These are phyloP conservation scores for Trichogramma pretiosum DNA, from an alignment of 1,140 invertebrate genomes.

Conservation along the genomic window DNA sequence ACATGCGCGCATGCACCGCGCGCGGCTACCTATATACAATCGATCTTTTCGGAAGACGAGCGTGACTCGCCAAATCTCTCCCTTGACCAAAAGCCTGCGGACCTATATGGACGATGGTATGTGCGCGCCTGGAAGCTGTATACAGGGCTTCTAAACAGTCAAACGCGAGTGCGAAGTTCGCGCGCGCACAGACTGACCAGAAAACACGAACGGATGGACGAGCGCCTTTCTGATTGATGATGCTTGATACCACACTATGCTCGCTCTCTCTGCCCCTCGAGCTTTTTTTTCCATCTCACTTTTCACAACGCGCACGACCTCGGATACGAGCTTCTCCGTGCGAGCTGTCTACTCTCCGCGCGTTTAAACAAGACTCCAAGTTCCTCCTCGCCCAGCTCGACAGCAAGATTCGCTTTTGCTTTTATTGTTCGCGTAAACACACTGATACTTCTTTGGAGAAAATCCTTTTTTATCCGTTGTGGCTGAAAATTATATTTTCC, in stretches of 20 bases:
- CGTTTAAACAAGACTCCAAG: neutral
- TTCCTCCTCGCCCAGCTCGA: neutral
- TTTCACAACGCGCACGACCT: neutral
- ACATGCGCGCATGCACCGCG: too few relatives aligned
- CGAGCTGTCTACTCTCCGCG: neutral
- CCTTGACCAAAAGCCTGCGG: too few relatives aligned
- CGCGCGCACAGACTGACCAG: constrained; percentile 1
- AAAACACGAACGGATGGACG: constrained; percentile 18
- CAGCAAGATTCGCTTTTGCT: constrained; percentile 3
- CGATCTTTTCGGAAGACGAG: neutral
- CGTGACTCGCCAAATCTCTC: constrained; percentile 15
- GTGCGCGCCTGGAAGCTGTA: too few relatives aligned
- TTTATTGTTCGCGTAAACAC: constrained; percentile 7
- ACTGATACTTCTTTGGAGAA: neutral
- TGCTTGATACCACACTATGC: constrained; percentile 8
- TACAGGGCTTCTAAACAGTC: neutral
- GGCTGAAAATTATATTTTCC: too few relatives aligned
- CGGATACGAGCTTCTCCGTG: neutral
- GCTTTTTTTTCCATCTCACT: neutral
- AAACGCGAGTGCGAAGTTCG: constrained; percentile 11
- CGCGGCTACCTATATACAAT: neutral
- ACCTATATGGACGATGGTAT: too few relatives aligned
- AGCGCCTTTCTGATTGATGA: constrained; percentile 23
- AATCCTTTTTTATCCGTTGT: too few relatives aligned
- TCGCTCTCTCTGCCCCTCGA: neutral